A percentile compares a stretch with the other conserved stretches of the same genome.
Evolutionary conservation across 2,797 vertebrate genomes (phyloP).

Genomic region (Molossus alvarezi): DNA sequence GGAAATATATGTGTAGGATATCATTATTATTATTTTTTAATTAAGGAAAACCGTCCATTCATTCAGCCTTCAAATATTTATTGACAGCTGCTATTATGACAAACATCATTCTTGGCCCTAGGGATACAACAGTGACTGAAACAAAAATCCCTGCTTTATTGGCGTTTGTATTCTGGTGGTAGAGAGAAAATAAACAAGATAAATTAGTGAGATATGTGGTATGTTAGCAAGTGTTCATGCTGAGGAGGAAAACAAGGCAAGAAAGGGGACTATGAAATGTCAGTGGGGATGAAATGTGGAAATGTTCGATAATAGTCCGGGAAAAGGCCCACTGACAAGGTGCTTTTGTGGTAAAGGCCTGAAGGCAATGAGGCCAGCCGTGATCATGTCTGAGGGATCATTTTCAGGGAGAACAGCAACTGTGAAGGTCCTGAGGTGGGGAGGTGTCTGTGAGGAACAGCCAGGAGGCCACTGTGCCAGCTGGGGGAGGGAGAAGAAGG

Average conservation of each 20-base stretch:
- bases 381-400: background rate
- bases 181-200: background rate
- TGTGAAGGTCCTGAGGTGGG: background rate
- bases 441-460: background rate
- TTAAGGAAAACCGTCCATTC: slow-evolving; percentile 18
- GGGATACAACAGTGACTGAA: background rate
- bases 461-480: background rate
- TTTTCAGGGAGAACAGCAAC: background rate
- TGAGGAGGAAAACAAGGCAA: slow-evolving; percentile 1
- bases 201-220: background rate
- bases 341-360: background rate
- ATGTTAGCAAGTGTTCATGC: slow-evolving; percentile 16
- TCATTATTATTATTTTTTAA: slow-evolving; percentile 1
- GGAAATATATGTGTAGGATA: slow-evolving; percentile 1
- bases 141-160: slow-evolving; percentile 33
- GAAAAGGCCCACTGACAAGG: background rate
- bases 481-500: background rate
- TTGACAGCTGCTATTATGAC: background rate
- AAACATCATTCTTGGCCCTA: background rate
- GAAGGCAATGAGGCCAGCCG: background rate
- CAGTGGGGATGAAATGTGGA: background rate
- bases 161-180: background rate
- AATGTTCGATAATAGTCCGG: background rate
- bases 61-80: background rate
- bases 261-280: background rate